Evolutionary conservation across 2,797 vertebrate species (phyloP), one percentile per base, ranked within the genome.

Genomic region (Sebastes baramenuke): DNA sequence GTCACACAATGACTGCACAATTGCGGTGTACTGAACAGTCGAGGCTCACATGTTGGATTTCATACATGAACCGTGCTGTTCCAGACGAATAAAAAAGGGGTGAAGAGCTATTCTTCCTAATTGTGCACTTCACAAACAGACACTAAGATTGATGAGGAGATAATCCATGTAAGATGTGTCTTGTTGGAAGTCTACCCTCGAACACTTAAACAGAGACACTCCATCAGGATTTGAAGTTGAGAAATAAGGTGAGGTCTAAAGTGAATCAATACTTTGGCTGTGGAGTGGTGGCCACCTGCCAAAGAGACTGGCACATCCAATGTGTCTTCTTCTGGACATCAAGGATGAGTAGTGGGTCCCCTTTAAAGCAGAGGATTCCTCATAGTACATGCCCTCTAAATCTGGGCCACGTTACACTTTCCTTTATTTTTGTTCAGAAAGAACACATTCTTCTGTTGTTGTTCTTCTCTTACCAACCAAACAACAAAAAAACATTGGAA

Each of bases 191-290:
- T 89, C 80, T 52, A 88, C 82, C 80, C 89, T 93, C 85, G 77
- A 86, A 94, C 90, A 88, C 89, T 92, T 93, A 92, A 95, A 94
- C 91, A 92, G 88, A 88, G 82, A 89, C 90, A 92, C 92, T 94
- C 93, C 87, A 95, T 96, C 93, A 95, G 93, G 91, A 84, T 85
- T 84, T 95, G 95, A 95, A 95, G 95, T 93, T 96, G 94, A 96
- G 93, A 90, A 95, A 96, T 95, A 95, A 93, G 92, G 89, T 88
- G 89, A 88, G 83, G 85, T 91, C 89, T 87, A 89, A 93, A 94
- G 93, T 87, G 90, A 94, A 96, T 96, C 95, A 87, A 96, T 96
- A 95, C 82, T 85, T 88, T 84, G 89, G 95, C 94, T 90, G 91
- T 84, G 89, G 85, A 93, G 89, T 89, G 90, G 93, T 93, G 91